Evolutionary conservation across 2,797 vertebrate genomes (phyloP).

Genomic region (Tauraco hartlaubi): DNA sequence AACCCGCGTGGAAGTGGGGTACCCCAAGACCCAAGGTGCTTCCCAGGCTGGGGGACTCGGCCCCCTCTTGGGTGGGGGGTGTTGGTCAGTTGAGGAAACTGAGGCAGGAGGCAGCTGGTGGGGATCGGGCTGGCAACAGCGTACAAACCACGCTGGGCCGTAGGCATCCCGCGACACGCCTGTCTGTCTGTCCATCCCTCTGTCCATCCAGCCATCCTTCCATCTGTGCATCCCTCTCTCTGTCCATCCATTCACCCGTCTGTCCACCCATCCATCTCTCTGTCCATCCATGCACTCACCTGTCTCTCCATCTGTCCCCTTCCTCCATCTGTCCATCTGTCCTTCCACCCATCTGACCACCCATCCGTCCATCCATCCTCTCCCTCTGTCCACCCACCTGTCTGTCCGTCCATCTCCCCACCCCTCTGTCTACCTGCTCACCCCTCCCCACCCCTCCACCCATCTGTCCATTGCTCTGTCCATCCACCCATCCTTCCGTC

Average conservation of each 20-base stretch:
- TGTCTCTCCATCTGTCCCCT: background rate
- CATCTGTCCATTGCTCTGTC: too few relatives aligned
- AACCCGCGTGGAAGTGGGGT: background rate
- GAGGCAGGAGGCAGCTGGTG: background rate
- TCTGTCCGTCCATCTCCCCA: background rate
- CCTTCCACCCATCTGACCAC: too few relatives aligned
- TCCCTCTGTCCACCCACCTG: background rate
- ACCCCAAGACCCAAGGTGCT: background rate
- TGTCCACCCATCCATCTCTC: background rate
- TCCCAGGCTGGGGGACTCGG: background rate
- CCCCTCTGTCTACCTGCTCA: background rate
- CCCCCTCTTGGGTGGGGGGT: fast-evolving
- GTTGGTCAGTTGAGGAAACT: background rate
- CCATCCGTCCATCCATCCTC: background rate
- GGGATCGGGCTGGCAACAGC: background rate
- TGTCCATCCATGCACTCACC: fast-evolving
- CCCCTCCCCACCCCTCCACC: background rate
- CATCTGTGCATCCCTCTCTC: background rate
- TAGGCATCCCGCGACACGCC: background rate
- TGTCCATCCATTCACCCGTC: background rate
- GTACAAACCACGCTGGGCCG: background rate
- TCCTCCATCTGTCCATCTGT: background rate
- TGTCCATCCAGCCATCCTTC: too few relatives aligned
- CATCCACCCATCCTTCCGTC: too few relatives aligned
- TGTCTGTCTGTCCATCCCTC: background rate